phyloP scores from a whole-genome alignment of 2,888 invertebrate species.

The Stenotaenia linearis region DNA sequence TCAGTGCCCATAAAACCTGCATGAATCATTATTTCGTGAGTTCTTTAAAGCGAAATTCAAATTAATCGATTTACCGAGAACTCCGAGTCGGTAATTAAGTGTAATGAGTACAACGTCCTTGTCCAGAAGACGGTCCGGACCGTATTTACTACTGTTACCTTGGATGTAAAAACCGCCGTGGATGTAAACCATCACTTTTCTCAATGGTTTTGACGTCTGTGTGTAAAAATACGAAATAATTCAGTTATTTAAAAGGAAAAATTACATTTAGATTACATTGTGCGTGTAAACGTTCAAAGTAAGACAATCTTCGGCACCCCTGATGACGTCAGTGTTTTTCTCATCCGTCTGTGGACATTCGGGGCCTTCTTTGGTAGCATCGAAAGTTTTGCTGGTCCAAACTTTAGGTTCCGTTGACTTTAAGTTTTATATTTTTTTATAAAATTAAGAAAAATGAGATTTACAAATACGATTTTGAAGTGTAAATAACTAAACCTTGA shows the following conservation, averaged over 20 bases:
- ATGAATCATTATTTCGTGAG: neutral
- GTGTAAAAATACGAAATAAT: neutral
- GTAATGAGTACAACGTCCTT: no score
- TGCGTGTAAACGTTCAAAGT: neutral
- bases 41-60: no score
- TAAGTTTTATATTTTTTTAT: no score
- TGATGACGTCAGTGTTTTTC: no score
- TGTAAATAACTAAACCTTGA: no score
- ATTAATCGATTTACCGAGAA: slow-evolving; percentile 28
- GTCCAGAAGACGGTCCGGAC: neutral
- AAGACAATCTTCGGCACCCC: neutral
- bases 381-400: no score
- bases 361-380: neutral
- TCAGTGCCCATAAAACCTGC: neutral
- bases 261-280: no score
- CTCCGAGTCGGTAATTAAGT: neutral
- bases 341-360: neutral
- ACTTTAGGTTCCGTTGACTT: no score
- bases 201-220: neutral
- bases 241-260: no score
- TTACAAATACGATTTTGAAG: no score
- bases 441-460: no score
- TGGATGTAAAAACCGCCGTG: neutral
- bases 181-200: neutral
- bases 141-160: neutral